phyloP scores from a whole-genome alignment of 2,113 vertebrate genomes.

The Dicaeum eximium region DNA sequence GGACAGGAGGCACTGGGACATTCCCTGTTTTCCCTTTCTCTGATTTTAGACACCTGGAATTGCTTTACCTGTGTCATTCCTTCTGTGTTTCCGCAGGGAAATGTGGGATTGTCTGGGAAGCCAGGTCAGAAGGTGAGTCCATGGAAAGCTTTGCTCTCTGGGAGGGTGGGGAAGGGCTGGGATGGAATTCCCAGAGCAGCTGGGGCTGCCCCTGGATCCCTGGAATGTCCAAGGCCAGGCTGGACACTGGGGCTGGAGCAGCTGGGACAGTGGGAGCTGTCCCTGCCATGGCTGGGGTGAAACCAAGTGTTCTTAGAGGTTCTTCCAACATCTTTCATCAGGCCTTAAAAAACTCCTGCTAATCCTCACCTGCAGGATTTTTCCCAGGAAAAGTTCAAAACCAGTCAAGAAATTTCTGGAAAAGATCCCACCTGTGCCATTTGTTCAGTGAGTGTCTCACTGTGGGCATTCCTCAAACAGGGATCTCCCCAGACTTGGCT shows the following conservation, averaged over 20 bases:
- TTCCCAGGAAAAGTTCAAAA: background rate
- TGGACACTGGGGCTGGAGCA: background rate
- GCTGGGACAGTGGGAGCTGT: rapidly evolving
- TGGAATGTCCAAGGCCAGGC: background rate
- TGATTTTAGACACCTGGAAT: background rate
- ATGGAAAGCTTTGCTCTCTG: rapidly evolving
- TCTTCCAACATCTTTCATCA: background rate
- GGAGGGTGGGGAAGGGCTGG: background rate
- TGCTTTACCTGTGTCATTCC: background rate
- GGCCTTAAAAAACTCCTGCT: background rate
- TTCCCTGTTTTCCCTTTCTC: background rate
- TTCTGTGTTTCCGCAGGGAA: constrained; percentile 75
- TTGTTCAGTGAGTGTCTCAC: background rate
- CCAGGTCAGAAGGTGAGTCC: constrained; percentile 83
- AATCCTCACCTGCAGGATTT: background rate
- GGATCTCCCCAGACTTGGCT: background rate
- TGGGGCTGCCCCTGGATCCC: background rate
- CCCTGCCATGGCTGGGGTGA: background rate
- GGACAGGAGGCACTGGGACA: background rate
- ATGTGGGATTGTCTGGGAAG: constrained; percentile 88
- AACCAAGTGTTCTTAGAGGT: background rate
- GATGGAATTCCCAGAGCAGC: background rate
- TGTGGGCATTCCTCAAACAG: background rate
- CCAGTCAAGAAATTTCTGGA: background rate
- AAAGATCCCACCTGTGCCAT: background rate